Evolutionary conservation across 2,113 vertebrate species (phyloP), one percentile per base, ranked within the genome.

Genomic region (Phaetusa simplex): DNA sequence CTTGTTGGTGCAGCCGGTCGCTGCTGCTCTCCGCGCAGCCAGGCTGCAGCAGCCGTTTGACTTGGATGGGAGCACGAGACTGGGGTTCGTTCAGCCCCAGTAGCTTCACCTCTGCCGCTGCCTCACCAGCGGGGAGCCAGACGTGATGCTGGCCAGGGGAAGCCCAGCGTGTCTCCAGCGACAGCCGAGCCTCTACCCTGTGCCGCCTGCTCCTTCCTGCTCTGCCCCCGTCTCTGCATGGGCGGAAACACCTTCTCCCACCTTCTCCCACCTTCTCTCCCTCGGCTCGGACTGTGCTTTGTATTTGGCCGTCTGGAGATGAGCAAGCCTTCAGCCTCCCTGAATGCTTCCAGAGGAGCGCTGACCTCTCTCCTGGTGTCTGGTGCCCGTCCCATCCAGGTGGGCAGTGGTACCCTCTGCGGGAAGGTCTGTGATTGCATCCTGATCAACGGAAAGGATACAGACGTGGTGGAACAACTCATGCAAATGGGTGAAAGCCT

Each of bases 381-480:
- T 9, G 34, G 19, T 3, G 12, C 56, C 24, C 22, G 40, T 62
- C 42, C n/a, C 45, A 34, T 3, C 64, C n/a, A 5, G 74, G 59
- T 20, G 43, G 42, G 20, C 42, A 19, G 9, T 1, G 43, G 71
- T 42, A 26, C 34, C 52, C 78, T 27, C 65, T 21, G 7, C 4
- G 11, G 42, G 23, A 50, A 38, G 11, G 18, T 10, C 23, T 40
- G 9, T 42, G 38, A 56, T 58, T 16, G 18, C 59, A 45, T 27
- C 40, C 14, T 8, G 24, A 21, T 9, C 38, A 5, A 6, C 11
- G 13, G 34, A 34, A 59, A 59, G 50, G 66, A 7, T 8, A 18
- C 1, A 3, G 38, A 12, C 1, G 0, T 6, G 30, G 47, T 49
- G 53, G 45, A 62, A 43, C 8, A 15, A 20, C 23, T n/a, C 0